phyloP scores from a whole-genome alignment of 2,797 vertebrate species.

The Dryobates pubescens region DNA sequence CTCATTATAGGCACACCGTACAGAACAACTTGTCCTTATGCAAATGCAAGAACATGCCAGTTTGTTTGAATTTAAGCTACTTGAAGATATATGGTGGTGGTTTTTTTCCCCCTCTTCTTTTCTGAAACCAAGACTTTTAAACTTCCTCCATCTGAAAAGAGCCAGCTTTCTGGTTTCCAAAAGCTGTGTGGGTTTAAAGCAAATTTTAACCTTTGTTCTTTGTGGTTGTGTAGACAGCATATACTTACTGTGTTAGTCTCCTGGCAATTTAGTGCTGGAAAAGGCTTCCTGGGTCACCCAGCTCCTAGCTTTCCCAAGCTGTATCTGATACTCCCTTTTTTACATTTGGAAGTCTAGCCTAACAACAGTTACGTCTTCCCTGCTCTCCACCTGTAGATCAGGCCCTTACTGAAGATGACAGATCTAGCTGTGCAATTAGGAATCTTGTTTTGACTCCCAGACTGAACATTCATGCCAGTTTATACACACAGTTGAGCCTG shows the following conservation, averaged over 20 bases:
- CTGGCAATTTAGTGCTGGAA: constrained; percentile 30
- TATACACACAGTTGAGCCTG: background rate
- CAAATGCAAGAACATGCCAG: constrained; percentile 39
- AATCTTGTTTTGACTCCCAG: background rate
- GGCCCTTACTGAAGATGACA: background rate
- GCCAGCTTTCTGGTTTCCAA: constrained; percentile 29
- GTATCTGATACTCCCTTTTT: background rate
- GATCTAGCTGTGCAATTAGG: background rate
- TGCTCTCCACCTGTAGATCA: background rate
- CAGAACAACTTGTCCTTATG: constrained; percentile 65
- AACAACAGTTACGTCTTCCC: background rate
- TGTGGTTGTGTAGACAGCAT: constrained; percentile 33
- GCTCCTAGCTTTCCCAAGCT: constrained; percentile 30
- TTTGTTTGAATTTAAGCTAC: constrained; percentile 33
- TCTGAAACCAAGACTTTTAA: constrained; percentile 3
- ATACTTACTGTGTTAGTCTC: constrained; percentile 20
- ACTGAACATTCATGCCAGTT: background rate
- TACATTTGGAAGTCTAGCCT: background rate
- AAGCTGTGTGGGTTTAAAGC: constrained; percentile 47
- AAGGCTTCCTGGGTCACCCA: constrained; percentile 38
- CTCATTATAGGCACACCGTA: background rate
- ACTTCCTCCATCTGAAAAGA: background rate
- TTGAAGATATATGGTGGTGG: background rate
- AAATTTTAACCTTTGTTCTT: constrained; percentile 42
- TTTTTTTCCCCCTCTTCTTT: background rate